phyloP scores from a whole-genome alignment of 2,888 invertebrate species.

The Euplexia lucipara region DNA sequence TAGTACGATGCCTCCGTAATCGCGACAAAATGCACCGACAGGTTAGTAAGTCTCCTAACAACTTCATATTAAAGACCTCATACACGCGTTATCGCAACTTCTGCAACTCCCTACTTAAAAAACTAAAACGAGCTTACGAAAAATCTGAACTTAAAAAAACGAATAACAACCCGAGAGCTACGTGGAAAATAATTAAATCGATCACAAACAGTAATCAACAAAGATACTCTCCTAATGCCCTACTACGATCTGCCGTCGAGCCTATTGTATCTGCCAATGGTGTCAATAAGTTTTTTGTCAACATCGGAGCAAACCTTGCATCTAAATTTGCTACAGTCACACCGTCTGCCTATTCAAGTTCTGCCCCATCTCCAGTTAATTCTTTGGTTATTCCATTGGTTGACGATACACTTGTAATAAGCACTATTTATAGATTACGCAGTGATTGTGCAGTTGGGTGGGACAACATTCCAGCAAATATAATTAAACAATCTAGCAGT shows the following conservation, averaged over 20 bases:
- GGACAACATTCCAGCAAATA: too few species aligned
- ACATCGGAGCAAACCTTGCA: not conserved
- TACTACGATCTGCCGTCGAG: not conserved
- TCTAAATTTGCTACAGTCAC: not conserved
- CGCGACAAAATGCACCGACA: not conserved
- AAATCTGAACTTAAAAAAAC: too few species aligned
- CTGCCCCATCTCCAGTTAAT: constrained; percentile 5
- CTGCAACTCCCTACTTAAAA: too few species aligned
- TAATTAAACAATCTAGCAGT: too few species aligned
- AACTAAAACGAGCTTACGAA: too few species aligned
- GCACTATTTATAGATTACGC: not conserved
- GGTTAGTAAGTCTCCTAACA: not conserved
- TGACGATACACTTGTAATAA: too few species aligned
- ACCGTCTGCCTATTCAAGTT: not conserved
- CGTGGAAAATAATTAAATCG: too few species aligned
- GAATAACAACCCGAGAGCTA: too few species aligned
- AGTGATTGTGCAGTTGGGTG: not conserved
- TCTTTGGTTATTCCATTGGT: not conserved
- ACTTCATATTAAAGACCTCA: not conserved
- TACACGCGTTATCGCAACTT: too few species aligned
- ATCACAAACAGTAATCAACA: not conserved
- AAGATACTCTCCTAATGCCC: not conserved
- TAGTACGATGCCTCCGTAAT: not conserved
- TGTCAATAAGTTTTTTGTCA: constrained; percentile 1
- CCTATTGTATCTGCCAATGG: too few species aligned